Evolutionary conservation across 2,113 vertebrate genomes (phyloP).

Genomic region (Festucalex cinctus): DNA sequence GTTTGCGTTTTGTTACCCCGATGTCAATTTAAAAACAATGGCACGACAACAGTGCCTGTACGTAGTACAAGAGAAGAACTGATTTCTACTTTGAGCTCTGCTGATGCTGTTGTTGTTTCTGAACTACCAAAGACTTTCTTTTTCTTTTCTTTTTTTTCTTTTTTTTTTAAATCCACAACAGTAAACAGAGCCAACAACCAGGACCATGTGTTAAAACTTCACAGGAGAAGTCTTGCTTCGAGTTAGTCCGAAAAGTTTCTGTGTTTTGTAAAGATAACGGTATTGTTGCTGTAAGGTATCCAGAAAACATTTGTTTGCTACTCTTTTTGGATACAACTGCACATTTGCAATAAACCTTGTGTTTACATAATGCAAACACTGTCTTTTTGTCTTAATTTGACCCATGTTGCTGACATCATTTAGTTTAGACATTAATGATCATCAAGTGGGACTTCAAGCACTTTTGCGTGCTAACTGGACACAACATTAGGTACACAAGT

Average conservation of each 20-base stretch:
- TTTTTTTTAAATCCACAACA: slow-evolving; percentile 30
- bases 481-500: background rate
- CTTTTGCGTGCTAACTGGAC: background rate
- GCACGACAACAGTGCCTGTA: slow-evolving; percentile 68
- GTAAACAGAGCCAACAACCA: slow-evolving; percentile 48
- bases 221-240: slow-evolving; percentile 60
- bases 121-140: slow-evolving; percentile 74
- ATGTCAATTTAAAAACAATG: slow-evolving; percentile 58
- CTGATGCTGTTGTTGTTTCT: slow-evolving; percentile 45
- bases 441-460: too few relatives aligned
- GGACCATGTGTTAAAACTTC: slow-evolving; percentile 70
- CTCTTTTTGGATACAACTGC: slow-evolving; percentile 75
- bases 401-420: background rate
- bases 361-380: slow-evolving; percentile 68
- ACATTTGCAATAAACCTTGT: slow-evolving; percentile 81
- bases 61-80: slow-evolving; percentile 49
- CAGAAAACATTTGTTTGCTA: slow-evolving; percentile 57
- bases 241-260: slow-evolving; percentile 44
- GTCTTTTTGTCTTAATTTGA: slow-evolving; percentile 12
- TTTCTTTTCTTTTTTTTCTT: slow-evolving; percentile 32
- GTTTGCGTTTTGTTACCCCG: slow-evolving; percentile 28
- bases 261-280: slow-evolving; percentile 64
- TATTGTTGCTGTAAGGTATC: slow-evolving; percentile 75
- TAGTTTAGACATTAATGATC: background rate
- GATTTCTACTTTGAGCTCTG: slow-evolving; percentile 50